Evolutionary conservation across 2,888 invertebrate genomes (phyloP), one percentile per base, ranked within the genome.

Genomic region (Serripes groenlandicus): DNA sequence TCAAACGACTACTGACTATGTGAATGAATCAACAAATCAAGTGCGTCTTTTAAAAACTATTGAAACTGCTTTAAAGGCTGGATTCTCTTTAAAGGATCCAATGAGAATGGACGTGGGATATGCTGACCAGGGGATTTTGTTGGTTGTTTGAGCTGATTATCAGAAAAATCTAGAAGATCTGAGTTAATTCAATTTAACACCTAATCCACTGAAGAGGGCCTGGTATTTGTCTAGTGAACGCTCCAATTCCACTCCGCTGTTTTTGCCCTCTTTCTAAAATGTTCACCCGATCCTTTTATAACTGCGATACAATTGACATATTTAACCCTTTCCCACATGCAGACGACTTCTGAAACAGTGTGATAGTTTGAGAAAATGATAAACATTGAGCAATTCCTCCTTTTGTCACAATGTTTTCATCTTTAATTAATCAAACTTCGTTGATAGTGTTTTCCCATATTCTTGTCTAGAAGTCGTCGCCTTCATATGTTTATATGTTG

Each of bases 171-270:
- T 11, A 1, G 30, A 26, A 37, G 30, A 74, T 62, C 37, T 32
- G 35, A 58, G 54, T 64, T 83, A 83, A 83, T 83, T 68, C 71
- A 83, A 83, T 83, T 83, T 78, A 78, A 73, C 42, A 75, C 69
- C 66, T 75, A 78, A 75, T 75, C 78, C 62, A 68, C 37, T 75
- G 72, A 49, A 75, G 72, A 60, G 54, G 32, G 75, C 78, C 83
- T 83, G 83, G 54, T 75, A 64, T 74, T 52, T 60, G 26, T 66
- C 49, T 28, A 32, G 21, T 3, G 42, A 32, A 73, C 28, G 75
- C 52, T 64, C 49, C 60, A 64, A 42, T 42, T 52, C 30, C n/a
- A 11, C 34, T 62, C n/a, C 34, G 18, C 11, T 49, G 21, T 21
- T 49, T 49, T 49, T 5, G 18, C 49, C 7, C 2, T 49, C 49